Conservation (phyloP, 2,888 invertebrate genomes). For the Leucophora obtusa region DNA sequence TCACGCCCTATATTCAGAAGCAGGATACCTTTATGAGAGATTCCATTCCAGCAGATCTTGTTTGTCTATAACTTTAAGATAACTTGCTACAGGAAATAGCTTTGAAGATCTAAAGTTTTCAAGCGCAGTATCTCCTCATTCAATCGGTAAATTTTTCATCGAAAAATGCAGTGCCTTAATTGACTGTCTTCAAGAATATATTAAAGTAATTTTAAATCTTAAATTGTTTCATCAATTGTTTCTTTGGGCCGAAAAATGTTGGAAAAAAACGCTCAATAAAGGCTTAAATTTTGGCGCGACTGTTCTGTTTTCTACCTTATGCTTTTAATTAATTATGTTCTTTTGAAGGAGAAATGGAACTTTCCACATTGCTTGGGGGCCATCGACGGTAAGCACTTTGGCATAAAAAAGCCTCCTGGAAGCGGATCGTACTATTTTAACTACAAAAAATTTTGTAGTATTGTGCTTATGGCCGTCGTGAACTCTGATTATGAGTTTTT, state of each 20-base stretch:
- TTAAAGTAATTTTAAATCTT: too few relatives aligned
- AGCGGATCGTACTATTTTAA: conserved; percentile 47
- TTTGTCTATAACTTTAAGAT: conserved; percentile 52
- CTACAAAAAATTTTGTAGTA: conserved; percentile 40
- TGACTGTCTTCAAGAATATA: conserved; percentile 29
- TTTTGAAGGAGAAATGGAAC: conserved; percentile 18
- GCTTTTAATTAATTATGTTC: too few relatives aligned
- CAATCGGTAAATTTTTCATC: conserved; percentile 46
- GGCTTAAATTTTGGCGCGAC: too few relatives aligned
- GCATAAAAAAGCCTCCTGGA: conserved; percentile 38
- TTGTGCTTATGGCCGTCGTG: conserved; percentile 47
- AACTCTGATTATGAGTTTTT: conserved; percentile 46
- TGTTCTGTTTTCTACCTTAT: too few relatives aligned
- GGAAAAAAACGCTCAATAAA: too few relatives aligned
- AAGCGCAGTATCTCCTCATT: conserved; percentile 37
- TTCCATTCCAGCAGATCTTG: conserved; percentile 50
- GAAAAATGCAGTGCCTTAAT: conserved; percentile 49
- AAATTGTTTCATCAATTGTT: too few relatives aligned
- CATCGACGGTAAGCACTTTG: conserved; percentile 45
- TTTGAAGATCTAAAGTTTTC: conserved; percentile 59
- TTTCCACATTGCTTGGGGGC: conserved; percentile 11
- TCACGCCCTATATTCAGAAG: conserved; percentile 48
- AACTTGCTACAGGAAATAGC: conserved; percentile 46
- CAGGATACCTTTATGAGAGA: conserved; percentile 52
- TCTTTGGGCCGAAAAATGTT: too few relatives aligned